Percentiles rank a stretch among this genome's conserved stretches.
phyloP scores from a whole-genome alignment of 2,888 invertebrate species.

The Ernsta delagoae region DNA sequence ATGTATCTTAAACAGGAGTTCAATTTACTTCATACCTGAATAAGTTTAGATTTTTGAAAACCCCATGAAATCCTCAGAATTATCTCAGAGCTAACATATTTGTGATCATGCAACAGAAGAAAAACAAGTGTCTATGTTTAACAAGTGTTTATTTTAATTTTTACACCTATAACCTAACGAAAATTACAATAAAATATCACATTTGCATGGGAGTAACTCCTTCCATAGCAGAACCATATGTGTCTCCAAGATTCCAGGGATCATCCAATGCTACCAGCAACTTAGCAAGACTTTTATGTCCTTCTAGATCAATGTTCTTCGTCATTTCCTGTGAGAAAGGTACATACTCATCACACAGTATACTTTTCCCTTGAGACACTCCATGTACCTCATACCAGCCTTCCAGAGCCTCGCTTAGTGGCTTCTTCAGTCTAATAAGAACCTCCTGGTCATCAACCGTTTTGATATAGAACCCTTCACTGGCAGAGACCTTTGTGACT shows the following conservation, averaged over 20 bases:
- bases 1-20: too few relatives aligned
- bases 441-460: constrained; percentile 79
- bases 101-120: too few relatives aligned
- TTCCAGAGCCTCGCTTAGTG: constrained; percentile 71
- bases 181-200: constrained; percentile 45
- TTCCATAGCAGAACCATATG: constrained; percentile 51
- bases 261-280: constrained; percentile 73
- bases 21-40: too few relatives aligned
- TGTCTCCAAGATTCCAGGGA: constrained; percentile 79
- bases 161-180: too few relatives aligned
- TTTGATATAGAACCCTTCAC: constrained; percentile 75
- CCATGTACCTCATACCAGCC: constrained; percentile 81
- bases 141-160: too few relatives aligned
- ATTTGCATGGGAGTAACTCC: constrained; percentile 73
- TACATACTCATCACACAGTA: constrained; percentile 76
- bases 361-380: constrained; percentile 73
- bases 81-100: too few relatives aligned
- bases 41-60: too few relatives aligned
- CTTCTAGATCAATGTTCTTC: constrained; percentile 72
- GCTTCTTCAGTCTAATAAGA: constrained; percentile 67
- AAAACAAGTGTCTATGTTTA: too few relatives aligned
- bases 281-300: constrained; percentile 72
- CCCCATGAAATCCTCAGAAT: too few relatives aligned
- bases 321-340: constrained; percentile 68
- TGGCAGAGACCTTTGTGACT: constrained; percentile 74